Conservation (phyloP, 2,888 invertebrate genomes). For the Clunio marinus region DNA sequence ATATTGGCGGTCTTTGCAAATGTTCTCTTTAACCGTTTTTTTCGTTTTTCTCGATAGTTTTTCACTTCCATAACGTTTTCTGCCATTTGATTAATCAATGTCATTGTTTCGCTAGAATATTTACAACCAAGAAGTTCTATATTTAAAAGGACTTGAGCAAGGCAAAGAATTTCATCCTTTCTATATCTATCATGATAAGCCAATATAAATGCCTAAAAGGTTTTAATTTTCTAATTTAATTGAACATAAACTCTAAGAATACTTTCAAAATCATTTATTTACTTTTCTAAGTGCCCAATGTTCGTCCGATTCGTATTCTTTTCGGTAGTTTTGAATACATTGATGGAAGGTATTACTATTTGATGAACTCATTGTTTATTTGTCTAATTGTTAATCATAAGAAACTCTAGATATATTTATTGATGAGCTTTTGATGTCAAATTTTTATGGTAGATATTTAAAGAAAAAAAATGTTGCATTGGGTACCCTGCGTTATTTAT, state of each 20-base stretch:
- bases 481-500: too few species aligned
- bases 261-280: neutral
- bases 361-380: too few species aligned
- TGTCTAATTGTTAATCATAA: too few species aligned
- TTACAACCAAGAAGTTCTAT: slow-evolving; percentile 82
- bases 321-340: slow-evolving; percentile 65
- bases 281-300: slow-evolving; percentile 77
- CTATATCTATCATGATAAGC: slow-evolving; percentile 72
- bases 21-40: slow-evolving; percentile 63
- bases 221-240: too few species aligned
- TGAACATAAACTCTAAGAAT: neutral
- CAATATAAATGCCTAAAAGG: slow-evolving; percentile 60
- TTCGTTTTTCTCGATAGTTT: slow-evolving; percentile 63
- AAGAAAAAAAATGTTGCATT: too few species aligned
- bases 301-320: slow-evolving; percentile 81
- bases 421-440: too few species aligned
- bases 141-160: slow-evolving; percentile 88
- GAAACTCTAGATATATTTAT: too few species aligned
- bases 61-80: slow-evolving; percentile 61
- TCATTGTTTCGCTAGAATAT: slow-evolving; percentile 80
- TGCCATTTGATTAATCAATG: slow-evolving; percentile 66
- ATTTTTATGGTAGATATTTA: too few species aligned
- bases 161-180: slow-evolving; percentile 74
- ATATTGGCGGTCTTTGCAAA: slow-evolving; percentile 74
- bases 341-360: too few species aligned